Base-by-base conservation (phyloP, 2,888 invertebrate species). In the Pyrrhosoma nymphula region DNA sequence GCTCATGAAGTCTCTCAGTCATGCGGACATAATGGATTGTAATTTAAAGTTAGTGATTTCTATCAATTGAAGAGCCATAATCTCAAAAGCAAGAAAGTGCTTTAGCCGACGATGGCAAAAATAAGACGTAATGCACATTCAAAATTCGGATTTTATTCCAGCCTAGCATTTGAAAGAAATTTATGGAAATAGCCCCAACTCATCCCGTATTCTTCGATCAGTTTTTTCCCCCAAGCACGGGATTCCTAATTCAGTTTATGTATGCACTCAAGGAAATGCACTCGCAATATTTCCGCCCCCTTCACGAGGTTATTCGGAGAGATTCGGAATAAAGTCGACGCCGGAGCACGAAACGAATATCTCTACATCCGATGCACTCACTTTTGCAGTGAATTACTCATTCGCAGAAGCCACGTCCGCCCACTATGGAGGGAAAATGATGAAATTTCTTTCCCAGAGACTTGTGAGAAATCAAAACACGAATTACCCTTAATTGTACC, bases 221-320 rank as follows among this genome's bases (percentile, higher is more conserved):
- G 75, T 82, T 82, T 30, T 75, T 82, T 35, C 35, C 35, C 60
- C 18, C n/a, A 3, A 18, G 82, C 30, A 35, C 35, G 82, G 82
- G 14, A 82, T 30, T 82, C 82, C 82, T 82, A 82, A 82, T 82
- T 82, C 82, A 35, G 35, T 82, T 82, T 82, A 82, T 35, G 82
- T 82, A 35, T 82, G 30, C 82, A 30, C 82, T 82, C 82, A 35
- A 82, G 82, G 16, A 82, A 35, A 82, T 82, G 14, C 35, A 10
- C 35, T 35, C 30, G 26, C 30, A 35, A 35, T 82, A 35, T 82
- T 82, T 35, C 82, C 82, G 30, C 16, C 35, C 12, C 35, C 30
- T 14, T 35, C 82, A 30, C 4, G 60, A 82, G 30, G 35, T 35
- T 35, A 82, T 82, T 30, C 82, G 26, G 18, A 35, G 82, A 35